Percentiles rank a stretch among this genome's conserved stretches.
Evolutionary conservation across 2,113 vertebrate species (phyloP).

Genomic region (Syrmaticus mikado): DNA sequence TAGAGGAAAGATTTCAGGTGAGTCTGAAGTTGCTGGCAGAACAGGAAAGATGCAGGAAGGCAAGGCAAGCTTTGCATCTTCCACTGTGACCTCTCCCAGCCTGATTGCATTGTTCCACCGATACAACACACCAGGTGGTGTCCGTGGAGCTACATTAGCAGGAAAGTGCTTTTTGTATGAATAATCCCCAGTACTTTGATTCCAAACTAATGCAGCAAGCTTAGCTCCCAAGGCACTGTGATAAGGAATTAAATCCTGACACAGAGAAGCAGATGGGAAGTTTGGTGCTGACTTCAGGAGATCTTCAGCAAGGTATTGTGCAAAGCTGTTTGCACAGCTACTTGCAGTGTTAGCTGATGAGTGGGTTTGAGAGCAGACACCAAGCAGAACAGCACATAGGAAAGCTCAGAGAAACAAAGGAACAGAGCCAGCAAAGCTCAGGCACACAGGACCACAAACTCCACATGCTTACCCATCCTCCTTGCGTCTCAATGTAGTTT

Average conservation of each 20-base stretch:
- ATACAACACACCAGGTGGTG: not conserved
- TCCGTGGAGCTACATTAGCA: not conserved
- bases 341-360: fast-evolving
- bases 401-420: not conserved
- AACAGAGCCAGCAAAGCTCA: not conserved
- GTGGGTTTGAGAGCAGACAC: fast-evolving
- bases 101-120: not conserved
- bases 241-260: not conserved
- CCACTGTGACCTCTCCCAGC: fast-evolving
- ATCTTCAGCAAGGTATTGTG: not conserved
- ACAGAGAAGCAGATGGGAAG: not conserved
- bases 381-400: too few species aligned
- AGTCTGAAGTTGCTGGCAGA: not conserved
- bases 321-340: not conserved
- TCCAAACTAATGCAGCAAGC: not conserved
- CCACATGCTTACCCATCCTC: constrained; percentile 72
- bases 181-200: not conserved
- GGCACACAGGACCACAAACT: not conserved
- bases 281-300: not conserved
- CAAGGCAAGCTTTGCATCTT: fast-evolving
- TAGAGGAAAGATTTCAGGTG: not conserved
- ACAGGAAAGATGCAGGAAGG: not conserved
- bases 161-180: not conserved
- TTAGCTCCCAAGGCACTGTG: not conserved
- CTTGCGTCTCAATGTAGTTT: constrained; percentile 47